Evolutionary conservation across 2,888 invertebrate genomes (phyloP).

Genomic region (Gandaritis pyraliata): DNA sequence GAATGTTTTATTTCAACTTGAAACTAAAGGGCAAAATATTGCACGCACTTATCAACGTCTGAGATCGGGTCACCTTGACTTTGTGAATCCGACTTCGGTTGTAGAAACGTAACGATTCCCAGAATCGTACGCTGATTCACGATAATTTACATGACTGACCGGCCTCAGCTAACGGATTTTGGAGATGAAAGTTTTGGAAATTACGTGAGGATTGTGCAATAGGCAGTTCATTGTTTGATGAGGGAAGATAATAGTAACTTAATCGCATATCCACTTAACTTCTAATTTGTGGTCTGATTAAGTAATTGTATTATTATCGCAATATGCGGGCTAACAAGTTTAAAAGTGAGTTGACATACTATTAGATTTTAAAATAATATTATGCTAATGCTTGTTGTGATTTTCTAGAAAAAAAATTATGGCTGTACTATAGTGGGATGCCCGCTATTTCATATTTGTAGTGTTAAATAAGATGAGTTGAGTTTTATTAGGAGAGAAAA

Average conservation of each 20-base stretch:
- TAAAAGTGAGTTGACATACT: background rate
- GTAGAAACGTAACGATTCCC: constrained; percentile 26
- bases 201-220: constrained; percentile 29
- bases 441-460: no score
- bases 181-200: constrained; percentile 23
- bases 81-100: constrained; percentile 17
- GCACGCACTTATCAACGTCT: no score
- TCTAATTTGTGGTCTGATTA: background rate
- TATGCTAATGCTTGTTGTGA: no score
- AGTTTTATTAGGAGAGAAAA: no score
- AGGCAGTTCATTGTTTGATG: background rate
- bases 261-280: background rate
- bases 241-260: background rate
- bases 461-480: no score
- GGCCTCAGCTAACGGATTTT: constrained; percentile 23
- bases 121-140: constrained; percentile 35
- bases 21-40: no score
- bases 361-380: no score
- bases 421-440: no score
- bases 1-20: no score
- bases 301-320: background rate
- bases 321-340: background rate
- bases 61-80: constrained; percentile 17
- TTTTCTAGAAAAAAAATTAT: no score
- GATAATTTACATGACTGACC: constrained; percentile 28